These are phyloP conservation scores for Cosmia pyralina DNA, from an alignment of 2,888 invertebrate species.

Conservation along the genomic window DNA sequence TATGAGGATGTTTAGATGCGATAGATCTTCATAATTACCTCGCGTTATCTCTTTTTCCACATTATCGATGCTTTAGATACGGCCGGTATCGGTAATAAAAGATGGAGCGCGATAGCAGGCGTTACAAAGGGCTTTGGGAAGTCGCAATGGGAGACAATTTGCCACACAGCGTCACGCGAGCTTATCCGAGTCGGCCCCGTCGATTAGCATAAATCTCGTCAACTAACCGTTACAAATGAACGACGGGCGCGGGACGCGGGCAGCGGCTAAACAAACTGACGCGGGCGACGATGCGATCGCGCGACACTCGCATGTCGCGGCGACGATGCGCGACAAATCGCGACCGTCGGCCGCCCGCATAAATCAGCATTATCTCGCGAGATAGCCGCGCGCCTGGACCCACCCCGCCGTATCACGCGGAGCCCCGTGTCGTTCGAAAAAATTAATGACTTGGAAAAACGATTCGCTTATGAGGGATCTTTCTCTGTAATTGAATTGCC, in stretches of 20 bases:
- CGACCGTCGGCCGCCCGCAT: constrained; percentile 87
- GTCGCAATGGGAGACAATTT: constrained; percentile 87
- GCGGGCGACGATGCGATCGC: constrained; percentile 77
- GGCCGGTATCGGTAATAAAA: constrained; percentile 74
- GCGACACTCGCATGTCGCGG: constrained; percentile 79
- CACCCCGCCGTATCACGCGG: constrained; percentile 87
- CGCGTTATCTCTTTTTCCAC: constrained; percentile 68
- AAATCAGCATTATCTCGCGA: constrained; percentile 91
- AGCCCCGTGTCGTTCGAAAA: constrained; percentile 89
- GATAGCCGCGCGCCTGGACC: constrained; percentile 88
- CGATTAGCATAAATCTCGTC: constrained; percentile 90
- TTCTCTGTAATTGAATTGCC: constrained; percentile 90
- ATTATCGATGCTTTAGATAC: constrained; percentile 73
- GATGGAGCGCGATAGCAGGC: constrained; percentile 75
- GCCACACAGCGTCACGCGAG: constrained; percentile 88
- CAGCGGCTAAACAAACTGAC: constrained; percentile 80
- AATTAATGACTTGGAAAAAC: constrained; percentile 91
- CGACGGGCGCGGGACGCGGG: constrained; percentile 74
- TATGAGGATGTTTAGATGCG: constrained; percentile 57
- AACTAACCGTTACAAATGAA: constrained; percentile 89
- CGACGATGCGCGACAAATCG: constrained; percentile 88
- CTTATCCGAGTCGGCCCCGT: constrained; percentile 87
- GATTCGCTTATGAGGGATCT: constrained; percentile 91
- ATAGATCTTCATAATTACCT: constrained; percentile 64
- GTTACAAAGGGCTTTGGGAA: constrained; percentile 82